Conservation (phyloP, 2,797 vertebrate species). For the Cynopterus sphinx region DNA sequence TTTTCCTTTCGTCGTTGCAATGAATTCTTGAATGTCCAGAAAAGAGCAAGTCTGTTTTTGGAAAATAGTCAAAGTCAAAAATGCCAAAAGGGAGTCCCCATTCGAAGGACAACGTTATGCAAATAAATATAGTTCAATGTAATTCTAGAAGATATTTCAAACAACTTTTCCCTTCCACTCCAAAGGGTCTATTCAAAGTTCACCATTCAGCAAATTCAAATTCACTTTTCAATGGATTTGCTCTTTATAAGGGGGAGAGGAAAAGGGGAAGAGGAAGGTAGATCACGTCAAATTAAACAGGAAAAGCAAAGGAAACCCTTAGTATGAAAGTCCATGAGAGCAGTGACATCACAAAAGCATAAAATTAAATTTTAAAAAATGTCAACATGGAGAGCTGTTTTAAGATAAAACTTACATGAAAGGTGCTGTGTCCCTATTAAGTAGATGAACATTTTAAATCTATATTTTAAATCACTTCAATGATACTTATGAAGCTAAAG, state of each 20-base stretch:
- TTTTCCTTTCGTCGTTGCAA: slow-evolving; percentile 55
- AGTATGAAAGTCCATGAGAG: background rate
- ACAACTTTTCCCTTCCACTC: background rate
- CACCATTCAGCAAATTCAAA: background rate
- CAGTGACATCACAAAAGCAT: background rate
- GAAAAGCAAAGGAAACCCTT: background rate
- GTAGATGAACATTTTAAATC: slow-evolving; percentile 22
- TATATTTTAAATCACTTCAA: background rate
- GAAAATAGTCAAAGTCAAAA: background rate
- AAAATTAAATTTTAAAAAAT: background rate
- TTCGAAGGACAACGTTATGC: background rate
- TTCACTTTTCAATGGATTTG: background rate
- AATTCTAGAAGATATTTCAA: background rate
- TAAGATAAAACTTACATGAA: background rate
- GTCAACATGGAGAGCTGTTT: background rate
- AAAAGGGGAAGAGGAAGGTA: background rate
- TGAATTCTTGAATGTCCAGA: slow-evolving; percentile 48
- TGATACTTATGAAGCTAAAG: slow-evolving; percentile 31
- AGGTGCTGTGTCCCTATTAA: background rate
- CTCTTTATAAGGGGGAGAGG: background rate
- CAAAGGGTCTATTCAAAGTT: background rate
- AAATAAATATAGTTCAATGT: background rate
- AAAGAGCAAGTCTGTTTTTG: slow-evolving; percentile 61
- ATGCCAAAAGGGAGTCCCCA: background rate
- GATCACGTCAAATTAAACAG: background rate